phyloP scores from a whole-genome alignment of 2,797 vertebrate genomes.

The Hydrophis major region DNA sequence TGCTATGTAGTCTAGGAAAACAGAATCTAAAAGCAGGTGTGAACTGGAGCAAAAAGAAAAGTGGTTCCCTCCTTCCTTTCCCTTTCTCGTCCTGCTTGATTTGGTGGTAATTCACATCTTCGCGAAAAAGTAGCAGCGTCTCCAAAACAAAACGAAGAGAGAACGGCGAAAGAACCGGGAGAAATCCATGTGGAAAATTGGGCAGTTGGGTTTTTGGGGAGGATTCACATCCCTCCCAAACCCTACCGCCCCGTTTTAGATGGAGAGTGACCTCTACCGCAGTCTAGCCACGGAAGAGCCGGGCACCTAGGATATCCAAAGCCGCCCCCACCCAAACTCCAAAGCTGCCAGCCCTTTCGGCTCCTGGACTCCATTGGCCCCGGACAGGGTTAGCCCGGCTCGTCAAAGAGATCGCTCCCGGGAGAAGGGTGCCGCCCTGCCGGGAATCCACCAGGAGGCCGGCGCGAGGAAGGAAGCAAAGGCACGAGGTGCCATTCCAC shows the following conservation, averaged over 20 bases:
- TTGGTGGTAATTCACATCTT: neutral
- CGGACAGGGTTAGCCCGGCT: neutral
- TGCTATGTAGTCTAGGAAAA: conserved; percentile 33
- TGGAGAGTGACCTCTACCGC: conserved; percentile 34
- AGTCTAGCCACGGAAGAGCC: neutral
- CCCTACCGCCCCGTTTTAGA: neutral
- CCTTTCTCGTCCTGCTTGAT: neutral
- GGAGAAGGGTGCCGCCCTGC: neutral
- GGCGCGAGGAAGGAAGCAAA: neutral
- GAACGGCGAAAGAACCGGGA: neutral
- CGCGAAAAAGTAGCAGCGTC: neutral
- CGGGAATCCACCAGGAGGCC: neutral
- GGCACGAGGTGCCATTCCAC: neutral
- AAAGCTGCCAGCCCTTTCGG: no score
- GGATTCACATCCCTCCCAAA: conserved; percentile 18
- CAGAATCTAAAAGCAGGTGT: neutral
- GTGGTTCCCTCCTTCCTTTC: neutral
- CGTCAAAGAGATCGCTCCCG: neutral
- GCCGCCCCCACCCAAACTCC: no score
- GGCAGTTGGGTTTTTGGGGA: neutral
- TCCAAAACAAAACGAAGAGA: neutral
- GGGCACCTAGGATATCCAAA: neutral
- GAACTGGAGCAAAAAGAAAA: conserved; percentile 9
- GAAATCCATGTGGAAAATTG: neutral
- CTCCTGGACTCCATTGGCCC: neutral